phyloP scores from a whole-genome alignment of 2,888 invertebrate species.

The Elysia crispata region DNA sequence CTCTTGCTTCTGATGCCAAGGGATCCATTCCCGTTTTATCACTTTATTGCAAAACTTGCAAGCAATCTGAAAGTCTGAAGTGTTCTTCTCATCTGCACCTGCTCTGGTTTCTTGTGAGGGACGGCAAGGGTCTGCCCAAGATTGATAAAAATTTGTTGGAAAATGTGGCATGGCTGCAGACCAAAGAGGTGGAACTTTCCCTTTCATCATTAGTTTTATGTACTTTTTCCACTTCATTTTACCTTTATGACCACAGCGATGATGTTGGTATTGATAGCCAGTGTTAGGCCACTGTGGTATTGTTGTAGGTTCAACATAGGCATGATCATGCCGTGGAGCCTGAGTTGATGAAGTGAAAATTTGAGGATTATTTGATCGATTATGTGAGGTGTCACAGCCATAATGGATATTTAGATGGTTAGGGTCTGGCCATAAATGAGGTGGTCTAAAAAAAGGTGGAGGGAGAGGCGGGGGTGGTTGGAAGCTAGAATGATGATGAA shows the following conservation, averaged over 20 bases:
- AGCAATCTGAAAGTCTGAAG: constrained; percentile 31
- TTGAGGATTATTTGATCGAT: neutral
- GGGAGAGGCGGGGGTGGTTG: constrained; percentile 28
- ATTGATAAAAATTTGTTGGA: too few relatives aligned
- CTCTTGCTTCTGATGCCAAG: constrained; percentile 38
- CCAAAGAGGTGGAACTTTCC: constrained; percentile 30
- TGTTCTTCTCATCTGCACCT: constrained; percentile 1
- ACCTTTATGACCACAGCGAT: constrained; percentile 1
- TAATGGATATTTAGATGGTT: neutral
- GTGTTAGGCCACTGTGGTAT: neutral
- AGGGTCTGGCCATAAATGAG: constrained; percentile 1
- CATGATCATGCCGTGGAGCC: constrained; percentile 40
- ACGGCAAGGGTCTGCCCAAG: too few relatives aligned
- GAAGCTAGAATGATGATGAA: constrained; percentile 21
- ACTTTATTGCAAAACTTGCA: constrained; percentile 46
- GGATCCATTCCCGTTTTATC: constrained; percentile 26
- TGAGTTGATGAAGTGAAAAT: neutral
- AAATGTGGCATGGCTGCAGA: neutral
- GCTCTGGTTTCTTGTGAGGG: too few relatives aligned
- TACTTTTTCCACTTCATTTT: constrained; percentile 47
- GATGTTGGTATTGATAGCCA: neutral
- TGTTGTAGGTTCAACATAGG: constrained; percentile 14
- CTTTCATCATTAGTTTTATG: constrained; percentile 39
- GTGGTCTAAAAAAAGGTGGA: constrained; percentile 31
- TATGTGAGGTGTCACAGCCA: neutral